Percentiles rank a stretch among this genome's conserved stretches.
Conservation (phyloP, 2,888 invertebrate genomes). For the Pseudococcus longispinus region DNA sequence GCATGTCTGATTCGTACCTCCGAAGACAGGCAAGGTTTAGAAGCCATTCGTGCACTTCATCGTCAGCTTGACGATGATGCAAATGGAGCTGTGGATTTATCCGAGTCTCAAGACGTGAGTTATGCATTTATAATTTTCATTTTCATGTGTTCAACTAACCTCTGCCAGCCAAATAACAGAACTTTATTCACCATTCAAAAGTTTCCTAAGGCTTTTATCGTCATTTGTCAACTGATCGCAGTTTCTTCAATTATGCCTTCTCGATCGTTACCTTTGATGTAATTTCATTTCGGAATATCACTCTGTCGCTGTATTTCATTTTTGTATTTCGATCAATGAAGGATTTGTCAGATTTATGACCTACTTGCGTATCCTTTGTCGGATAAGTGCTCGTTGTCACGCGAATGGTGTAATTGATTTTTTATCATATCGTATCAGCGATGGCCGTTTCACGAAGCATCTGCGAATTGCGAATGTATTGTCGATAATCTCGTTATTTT, state of each 20-base stretch:
- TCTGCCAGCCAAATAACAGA: not conserved
- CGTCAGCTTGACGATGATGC: conserved; percentile 96
- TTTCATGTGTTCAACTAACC: not conserved
- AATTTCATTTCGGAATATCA: not conserved
- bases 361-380: not conserved
- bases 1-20: conserved; percentile 74
- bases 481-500: not conserved
- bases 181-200: not conserved
- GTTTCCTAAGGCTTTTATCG: not conserved
- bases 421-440: not conserved
- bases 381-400: not conserved
- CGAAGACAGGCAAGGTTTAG: conserved; percentile 85
- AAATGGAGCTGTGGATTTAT: conserved; percentile 95
- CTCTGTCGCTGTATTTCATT: not conserved
- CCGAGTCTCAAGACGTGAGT: conserved; percentile 97
- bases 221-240: not conserved
- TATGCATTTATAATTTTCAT: conserved; percentile 59
- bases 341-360: not conserved
- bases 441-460: not conserved
- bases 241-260: not conserved
- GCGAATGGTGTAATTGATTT: conserved; percentile 9
- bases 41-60: conserved; percentile 92
- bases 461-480: not conserved
- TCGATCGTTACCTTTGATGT: not conserved
- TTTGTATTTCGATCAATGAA: not conserved